Evolutionary conservation across 2,888 invertebrate genomes (phyloP), one percentile per base, ranked within the genome.

Genomic region (Orthonevra nobilis): DNA sequence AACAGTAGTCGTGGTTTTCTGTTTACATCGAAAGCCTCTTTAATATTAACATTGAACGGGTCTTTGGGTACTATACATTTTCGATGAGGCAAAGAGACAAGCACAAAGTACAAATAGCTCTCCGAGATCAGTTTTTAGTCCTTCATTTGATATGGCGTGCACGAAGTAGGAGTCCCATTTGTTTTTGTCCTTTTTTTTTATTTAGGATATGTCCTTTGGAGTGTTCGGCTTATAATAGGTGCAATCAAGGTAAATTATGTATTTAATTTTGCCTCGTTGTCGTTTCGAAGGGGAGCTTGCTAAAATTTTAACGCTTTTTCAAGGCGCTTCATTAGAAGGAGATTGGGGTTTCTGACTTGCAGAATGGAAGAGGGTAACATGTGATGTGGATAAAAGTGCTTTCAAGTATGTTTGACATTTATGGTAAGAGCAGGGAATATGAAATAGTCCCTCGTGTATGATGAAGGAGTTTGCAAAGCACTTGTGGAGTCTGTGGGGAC

Each of bases 161-260:
- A 40, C 28, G 34, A 17, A 36, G 12, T 34, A n/a, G n/a, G n/a
- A n/a, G n/a, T n/a, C n/a, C n/a, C n/a, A n/a, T n/a, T n/a, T n/a
- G n/a, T n/a, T n/a, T n/a, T n/a, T n/a, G n/a, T n/a, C n/a, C n/a
- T n/a, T n/a, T n/a, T n/a, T n/a, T 36, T 19, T 66, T 66, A 17
- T 44, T 44, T 46, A 66, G 10, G 50, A 14, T 42, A 20, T 64
- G 3, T 15, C n/a, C n/a, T n/a, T n/a, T n/a, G n/a, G n/a, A n/a
- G n/a, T n/a, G 14, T 23, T 4, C 23, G 23, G 3, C 36, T 23
- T 14, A 20, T 61, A 52, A 61, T 38, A 30, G 28, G 6, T 61
- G 52, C 54, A 70, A 61, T 61, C 52, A 70, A 44, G 34, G 52
- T 61, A 52, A 70, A 54, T 70, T 70, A 70, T 70, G 60, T 61